These are phyloP conservation scores for Scophthalmus maximus DNA, from an alignment of 2,113 vertebrate genomes.

Conservation along the genomic window DNA sequence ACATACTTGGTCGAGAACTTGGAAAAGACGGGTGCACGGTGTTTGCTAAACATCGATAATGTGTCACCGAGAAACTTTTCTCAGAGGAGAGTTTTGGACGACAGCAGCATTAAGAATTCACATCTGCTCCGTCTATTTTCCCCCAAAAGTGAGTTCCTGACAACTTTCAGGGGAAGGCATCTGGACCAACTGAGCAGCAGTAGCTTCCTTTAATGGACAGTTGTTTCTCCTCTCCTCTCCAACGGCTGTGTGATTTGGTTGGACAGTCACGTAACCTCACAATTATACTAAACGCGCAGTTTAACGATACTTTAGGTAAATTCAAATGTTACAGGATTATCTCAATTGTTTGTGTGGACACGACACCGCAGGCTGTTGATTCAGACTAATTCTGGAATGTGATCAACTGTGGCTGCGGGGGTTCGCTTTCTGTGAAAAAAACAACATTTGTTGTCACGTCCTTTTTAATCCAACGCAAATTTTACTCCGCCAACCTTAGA, in stretches of 20 bases:
- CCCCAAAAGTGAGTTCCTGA: slow-evolving; percentile 21
- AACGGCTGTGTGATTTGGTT: slow-evolving; percentile 18
- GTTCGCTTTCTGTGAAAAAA: background rate
- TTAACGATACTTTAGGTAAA: background rate
- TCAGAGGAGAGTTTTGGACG: slow-evolving; percentile 17
- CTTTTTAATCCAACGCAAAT: background rate
- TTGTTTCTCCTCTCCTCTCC: slow-evolving; percentile 2
- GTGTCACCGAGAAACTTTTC: background rate
- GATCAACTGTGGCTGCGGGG: background rate
- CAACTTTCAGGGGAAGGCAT: slow-evolving; percentile 6
- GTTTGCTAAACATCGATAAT: slow-evolving; percentile 5
- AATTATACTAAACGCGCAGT: background rate
- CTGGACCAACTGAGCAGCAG: slow-evolving; percentile 46
- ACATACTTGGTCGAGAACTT: background rate
- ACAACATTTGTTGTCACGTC: background rate
- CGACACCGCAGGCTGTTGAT: background rate
- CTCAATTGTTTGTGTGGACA: background rate
- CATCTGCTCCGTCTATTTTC: slow-evolving; percentile 47
- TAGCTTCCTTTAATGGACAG: background rate
- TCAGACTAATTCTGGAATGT: background rate
- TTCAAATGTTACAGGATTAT: background rate
- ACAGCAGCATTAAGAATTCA: slow-evolving; percentile 42
- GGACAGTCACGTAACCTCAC: background rate
- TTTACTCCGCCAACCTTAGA: background rate
- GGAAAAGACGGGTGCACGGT: background rate